Conservation (phyloP, 2,888 invertebrate genomes). For the Syrista parreyssii region DNA sequence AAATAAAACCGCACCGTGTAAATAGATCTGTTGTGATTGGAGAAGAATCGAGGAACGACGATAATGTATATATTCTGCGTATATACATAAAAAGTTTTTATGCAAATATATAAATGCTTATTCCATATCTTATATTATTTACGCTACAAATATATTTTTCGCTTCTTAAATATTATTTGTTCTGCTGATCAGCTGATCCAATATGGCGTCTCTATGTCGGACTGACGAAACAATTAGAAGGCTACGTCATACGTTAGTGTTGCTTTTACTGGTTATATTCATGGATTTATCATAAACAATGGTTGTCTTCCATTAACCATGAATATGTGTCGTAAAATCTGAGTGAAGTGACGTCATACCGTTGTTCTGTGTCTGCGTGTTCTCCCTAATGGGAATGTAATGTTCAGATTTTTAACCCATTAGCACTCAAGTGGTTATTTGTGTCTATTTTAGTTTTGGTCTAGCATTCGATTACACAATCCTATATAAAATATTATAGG, state of each 20-base stretch:
- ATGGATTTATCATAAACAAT: not conserved
- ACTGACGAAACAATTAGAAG: too few relatives aligned
- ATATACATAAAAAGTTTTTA: not conserved
- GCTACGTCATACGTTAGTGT: not conserved
- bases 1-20: not conserved
- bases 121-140: too few relatives aligned
- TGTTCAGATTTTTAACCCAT: constrained; percentile 11
- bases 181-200: too few relatives aligned
- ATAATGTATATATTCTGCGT: not conserved
- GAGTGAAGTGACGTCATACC: not conserved
- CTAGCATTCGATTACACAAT: too few relatives aligned
- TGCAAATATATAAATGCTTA: too few relatives aligned
- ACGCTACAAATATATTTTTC: too few relatives aligned
- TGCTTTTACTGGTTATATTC: not conserved
- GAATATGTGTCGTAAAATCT: not conserved
- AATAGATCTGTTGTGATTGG: not conserved
- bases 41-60: not conserved
- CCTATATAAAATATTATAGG: too few relatives aligned
- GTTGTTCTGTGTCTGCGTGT: constrained; percentile 4
- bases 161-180: too few relatives aligned
- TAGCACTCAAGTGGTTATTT: too few relatives aligned
- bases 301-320: not conserved
- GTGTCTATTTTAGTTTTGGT: too few relatives aligned
- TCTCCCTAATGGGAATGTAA: constrained; percentile 21
- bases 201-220: too few relatives aligned